phyloP scores from a whole-genome alignment of 2,888 invertebrate species.

The Bellardia pandia region DNA sequence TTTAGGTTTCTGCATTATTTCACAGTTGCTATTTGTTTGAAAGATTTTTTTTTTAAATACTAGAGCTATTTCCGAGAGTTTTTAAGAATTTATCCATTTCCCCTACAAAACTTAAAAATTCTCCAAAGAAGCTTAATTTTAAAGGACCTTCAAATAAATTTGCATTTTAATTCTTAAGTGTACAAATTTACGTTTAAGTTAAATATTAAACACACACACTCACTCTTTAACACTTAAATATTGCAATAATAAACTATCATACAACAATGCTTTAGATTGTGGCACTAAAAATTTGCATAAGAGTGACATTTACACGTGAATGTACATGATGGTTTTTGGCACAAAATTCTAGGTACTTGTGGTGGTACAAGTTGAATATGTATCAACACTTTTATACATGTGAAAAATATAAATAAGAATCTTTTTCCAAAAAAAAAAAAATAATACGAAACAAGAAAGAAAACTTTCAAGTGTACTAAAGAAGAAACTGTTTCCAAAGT shows the following conservation, averaged over 20 bases:
- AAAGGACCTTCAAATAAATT: neutral
- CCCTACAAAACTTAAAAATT: too few species aligned
- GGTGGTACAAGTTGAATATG: neutral
- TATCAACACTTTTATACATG: neutral
- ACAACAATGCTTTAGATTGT: conserved; percentile 43
- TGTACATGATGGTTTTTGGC: conserved; percentile 67
- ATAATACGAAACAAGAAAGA: conserved; percentile 6
- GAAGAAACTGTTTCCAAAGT: conserved; percentile 70
- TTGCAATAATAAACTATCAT: neutral
- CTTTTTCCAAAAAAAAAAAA: neutral
- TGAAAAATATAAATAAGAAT: conserved; percentile 17
- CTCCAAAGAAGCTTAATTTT: too few species aligned
- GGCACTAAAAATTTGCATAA: conserved; percentile 67
- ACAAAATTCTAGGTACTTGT: conserved; percentile 46
- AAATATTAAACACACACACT: neutral
- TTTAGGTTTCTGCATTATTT: too few species aligned
- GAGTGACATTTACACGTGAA: conserved; percentile 70
- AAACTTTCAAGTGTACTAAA: conserved; percentile 61
- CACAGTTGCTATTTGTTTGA: too few species aligned
- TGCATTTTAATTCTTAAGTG: conserved; percentile 7
- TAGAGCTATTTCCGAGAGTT: too few species aligned
- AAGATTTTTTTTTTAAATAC: too few species aligned
- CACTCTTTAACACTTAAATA: conserved; percentile 8
- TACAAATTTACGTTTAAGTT: conserved; percentile 9
- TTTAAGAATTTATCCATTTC: too few species aligned